phyloP scores from a whole-genome alignment of 2,888 invertebrate species.

The Tetrapedia diversipes region DNA sequence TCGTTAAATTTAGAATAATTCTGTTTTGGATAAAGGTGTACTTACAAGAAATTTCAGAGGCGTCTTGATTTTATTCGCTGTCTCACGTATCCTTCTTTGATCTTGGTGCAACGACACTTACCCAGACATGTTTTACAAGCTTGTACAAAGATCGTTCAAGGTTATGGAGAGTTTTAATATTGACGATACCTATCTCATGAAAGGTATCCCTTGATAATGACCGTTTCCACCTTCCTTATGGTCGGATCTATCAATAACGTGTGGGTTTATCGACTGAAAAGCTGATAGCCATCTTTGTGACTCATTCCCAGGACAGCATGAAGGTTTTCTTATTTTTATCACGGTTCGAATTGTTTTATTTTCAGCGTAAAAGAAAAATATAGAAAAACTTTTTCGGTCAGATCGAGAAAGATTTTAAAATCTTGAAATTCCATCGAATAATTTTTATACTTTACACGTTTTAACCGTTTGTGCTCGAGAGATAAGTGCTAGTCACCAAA shows the following conservation, averaged over 20 bases:
- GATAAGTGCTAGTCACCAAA: no score
- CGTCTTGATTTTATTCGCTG: neutral
- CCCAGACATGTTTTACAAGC: slow-evolving; percentile 27
- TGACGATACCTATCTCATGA: neutral
- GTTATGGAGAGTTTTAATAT: slow-evolving; percentile 3
- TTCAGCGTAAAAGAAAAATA: no score
- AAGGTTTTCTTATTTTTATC: neutral
- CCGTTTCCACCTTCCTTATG: neutral
- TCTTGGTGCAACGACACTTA: slow-evolving; percentile 24
- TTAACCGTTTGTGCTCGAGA: no score
- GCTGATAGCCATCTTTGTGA: neutral
- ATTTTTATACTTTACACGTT: no score
- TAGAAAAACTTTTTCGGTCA: no score
- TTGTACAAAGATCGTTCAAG: slow-evolving; percentile 29
- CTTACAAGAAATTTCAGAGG: slow-evolving; percentile 33
- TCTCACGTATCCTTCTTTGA: slow-evolving; percentile 22
- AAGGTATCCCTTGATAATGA: neutral
- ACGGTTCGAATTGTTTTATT: neutral
- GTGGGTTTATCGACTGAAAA: neutral
- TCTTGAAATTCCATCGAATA: no score
- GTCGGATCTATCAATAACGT: neutral
- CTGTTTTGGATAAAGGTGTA: slow-evolving; percentile 16
- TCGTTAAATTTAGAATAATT: slow-evolving; percentile 11
- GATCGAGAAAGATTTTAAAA: no score
- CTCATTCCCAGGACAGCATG: neutral